Percentiles rank a stretch among this genome's conserved stretches.
Conservation (phyloP, 2,888 invertebrate genomes). For the Empis stercorea region DNA sequence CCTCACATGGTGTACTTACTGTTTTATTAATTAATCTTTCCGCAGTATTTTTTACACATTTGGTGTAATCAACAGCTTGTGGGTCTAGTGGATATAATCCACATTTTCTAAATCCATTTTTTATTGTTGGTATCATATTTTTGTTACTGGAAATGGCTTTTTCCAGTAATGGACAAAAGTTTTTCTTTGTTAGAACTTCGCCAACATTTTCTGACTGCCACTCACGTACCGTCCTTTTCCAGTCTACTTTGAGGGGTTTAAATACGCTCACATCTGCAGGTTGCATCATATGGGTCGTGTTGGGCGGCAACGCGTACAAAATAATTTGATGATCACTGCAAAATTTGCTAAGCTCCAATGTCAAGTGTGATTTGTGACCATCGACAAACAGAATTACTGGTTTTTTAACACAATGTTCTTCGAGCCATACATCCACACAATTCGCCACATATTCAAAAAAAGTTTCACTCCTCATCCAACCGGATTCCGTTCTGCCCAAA, state of each 20-base stretch:
- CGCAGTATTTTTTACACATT: slow-evolving; percentile 3
- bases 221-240: slow-evolving; percentile 11
- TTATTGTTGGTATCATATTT: slow-evolving; percentile 2
- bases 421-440: neutral
- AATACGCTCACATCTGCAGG: slow-evolving; percentile 12
- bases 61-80: neutral
- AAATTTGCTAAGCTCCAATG: slow-evolving; percentile 5
- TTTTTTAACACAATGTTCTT: neutral
- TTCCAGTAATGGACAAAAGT: slow-evolving; percentile 6
- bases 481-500: neutral
- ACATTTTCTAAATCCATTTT: slow-evolving; percentile 8
- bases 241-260: slow-evolving; percentile 11
- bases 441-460: slow-evolving; percentile 6
- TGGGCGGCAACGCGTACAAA: slow-evolving; percentile 9
- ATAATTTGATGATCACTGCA: slow-evolving; percentile 3
- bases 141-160: slow-evolving; percentile 2
- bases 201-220: slow-evolving; percentile 9
- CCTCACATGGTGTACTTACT: too few species aligned
- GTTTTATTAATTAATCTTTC: slow-evolving; percentile 1
- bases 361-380: slow-evolving; percentile 6
- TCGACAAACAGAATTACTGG: slow-evolving; percentile 8
- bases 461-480: slow-evolving; percentile 9
- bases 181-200: slow-evolving; percentile 6
- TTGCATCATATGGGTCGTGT: slow-evolving; percentile 12
- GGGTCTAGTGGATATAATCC: slow-evolving; percentile 9